These are phyloP conservation scores for Paracentrotus lividus DNA, from an alignment of 53 echinoderm and acorn worm species.

Conservation along the genomic window DNA sequence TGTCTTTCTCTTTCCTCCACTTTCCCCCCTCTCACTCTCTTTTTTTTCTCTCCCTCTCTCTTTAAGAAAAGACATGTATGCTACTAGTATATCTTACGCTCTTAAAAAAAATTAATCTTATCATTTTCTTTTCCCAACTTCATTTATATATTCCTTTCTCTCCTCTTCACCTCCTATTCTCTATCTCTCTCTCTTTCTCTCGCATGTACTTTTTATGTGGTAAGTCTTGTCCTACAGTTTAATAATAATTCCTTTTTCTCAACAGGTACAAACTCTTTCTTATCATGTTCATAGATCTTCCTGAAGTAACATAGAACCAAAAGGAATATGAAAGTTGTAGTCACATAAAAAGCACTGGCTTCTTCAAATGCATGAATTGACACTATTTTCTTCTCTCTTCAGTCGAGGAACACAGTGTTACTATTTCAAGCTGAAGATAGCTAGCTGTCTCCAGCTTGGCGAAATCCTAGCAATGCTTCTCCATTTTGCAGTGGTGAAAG, in stretches of 20 bases:
- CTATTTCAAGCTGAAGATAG: constrained; percentile 35
- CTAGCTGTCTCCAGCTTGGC: constrained; percentile 29
- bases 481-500: constrained; percentile 66
- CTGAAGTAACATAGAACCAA: background rate
- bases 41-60: too few relatives aligned
- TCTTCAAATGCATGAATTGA: constrained; percentile 42
- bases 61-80: too few relatives aligned
- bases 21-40: too few relatives aligned
- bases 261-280: background rate
- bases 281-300: background rate
- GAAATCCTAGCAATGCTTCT: constrained; percentile 64
- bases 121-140: too few relatives aligned
- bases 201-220: too few relatives aligned
- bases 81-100: too few relatives aligned
- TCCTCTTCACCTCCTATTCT: too few relatives aligned
- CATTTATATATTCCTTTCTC: too few relatives aligned
- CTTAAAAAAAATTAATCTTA: too few relatives aligned
- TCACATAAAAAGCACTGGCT: background rate
- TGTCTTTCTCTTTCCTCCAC: too few relatives aligned
- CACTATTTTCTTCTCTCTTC: constrained; percentile 44
- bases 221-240: too few relatives aligned
- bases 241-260: background rate
- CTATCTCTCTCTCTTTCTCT: too few relatives aligned
- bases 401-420: constrained; percentile 23
- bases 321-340: background rate